These are phyloP conservation scores for Drosophila helvetica DNA, from an alignment of 2,888 invertebrate genomes.

Conservation along the genomic window DNA sequence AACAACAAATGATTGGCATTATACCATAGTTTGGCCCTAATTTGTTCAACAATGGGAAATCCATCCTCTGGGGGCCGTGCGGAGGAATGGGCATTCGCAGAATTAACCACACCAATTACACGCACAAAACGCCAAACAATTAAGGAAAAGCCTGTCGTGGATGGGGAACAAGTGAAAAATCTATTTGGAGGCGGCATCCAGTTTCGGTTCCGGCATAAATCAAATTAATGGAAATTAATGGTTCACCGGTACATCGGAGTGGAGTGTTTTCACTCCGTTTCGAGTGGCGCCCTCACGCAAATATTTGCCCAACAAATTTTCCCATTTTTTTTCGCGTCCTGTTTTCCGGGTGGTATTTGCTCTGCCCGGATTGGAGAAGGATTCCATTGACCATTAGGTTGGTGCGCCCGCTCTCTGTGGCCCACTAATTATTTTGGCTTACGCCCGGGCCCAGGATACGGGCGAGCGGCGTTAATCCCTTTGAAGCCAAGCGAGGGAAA, in stretches of 20 bases:
- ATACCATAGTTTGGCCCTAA: constrained; percentile 51
- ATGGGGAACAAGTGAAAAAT: constrained; percentile 42
- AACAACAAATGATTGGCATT: constrained; percentile 48
- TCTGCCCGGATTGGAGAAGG: constrained; percentile 35
- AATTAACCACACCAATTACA: constrained; percentile 57
- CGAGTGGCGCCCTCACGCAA: constrained; percentile 50
- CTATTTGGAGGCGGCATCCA: constrained; percentile 47
- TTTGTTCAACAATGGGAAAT: constrained; percentile 49
- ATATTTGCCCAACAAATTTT: constrained; percentile 42
- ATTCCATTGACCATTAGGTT: constrained; percentile 34
- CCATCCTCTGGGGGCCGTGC: constrained; percentile 6
- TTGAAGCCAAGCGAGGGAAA: constrained; percentile 35
- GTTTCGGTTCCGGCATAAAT: constrained; percentile 67
- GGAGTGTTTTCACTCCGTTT: constrained; percentile 38
- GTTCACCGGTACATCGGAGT: constrained; percentile 47
- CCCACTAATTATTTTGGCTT: constrained; percentile 66
- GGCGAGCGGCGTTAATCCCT: constrained; percentile 43
- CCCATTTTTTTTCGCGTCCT: background rate
- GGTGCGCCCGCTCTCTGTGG: constrained; percentile 28
- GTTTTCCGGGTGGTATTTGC: constrained; percentile 11
- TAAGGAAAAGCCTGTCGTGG: constrained; percentile 46
- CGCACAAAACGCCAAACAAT: constrained; percentile 55
- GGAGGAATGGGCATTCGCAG: background rate
- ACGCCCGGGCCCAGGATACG: constrained; percentile 22
- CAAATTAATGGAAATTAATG: constrained; percentile 80